Conservation (phyloP, 1,140 invertebrate species). For the Orchestia grillus region DNA sequence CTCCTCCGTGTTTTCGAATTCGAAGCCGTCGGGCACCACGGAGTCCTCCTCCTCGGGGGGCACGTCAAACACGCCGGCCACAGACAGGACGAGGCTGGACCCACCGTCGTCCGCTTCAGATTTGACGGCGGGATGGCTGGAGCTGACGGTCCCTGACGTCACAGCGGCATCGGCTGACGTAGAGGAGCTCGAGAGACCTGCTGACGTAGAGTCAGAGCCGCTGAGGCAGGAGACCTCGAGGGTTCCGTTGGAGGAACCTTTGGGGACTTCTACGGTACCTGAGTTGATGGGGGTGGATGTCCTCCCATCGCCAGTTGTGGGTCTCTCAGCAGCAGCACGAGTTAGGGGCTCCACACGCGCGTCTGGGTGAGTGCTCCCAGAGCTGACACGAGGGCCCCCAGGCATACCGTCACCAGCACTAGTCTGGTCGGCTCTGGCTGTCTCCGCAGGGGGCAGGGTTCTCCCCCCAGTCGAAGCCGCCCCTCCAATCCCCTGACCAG, state of each 20-base stretch:
- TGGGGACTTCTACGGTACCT: background rate
- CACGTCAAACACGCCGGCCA: background rate
- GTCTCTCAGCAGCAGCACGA: too few species aligned
- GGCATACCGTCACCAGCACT: background rate
- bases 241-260: background rate
- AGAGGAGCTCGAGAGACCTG: background rate
- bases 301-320: too few species aligned
- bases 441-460: background rate
- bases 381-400: background rate
- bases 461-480: too few species aligned
- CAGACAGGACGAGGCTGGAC: background rate
- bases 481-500: too few species aligned
- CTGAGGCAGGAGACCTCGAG: background rate
- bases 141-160: background rate
- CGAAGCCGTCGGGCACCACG: background rate
- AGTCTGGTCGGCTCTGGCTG: background rate
- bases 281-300: too few species aligned
- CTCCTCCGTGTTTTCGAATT: conserved; percentile 38
- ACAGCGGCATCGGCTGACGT: background rate
- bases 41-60: background rate
- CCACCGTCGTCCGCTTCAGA: background rate
- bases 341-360: too few species aligned
- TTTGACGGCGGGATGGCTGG: background rate
- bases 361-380: too few species aligned
- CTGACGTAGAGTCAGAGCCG: background rate